Conservation (phyloP, 1,140 invertebrate species). For the Piezodorus guildinii region DNA sequence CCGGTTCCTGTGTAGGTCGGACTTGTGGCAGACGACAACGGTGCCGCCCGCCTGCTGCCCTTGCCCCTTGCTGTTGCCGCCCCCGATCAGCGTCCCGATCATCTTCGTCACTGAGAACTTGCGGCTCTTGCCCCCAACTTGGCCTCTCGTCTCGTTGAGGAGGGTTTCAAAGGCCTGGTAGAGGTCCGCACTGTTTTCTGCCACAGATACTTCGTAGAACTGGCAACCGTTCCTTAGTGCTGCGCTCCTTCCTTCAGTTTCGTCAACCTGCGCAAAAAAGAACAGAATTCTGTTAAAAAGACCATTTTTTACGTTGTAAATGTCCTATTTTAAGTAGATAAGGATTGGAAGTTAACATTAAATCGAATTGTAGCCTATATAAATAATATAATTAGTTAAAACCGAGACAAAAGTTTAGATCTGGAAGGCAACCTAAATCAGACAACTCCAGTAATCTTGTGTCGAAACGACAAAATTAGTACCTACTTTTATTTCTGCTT, state of each 20-base stretch:
- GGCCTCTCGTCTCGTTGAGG: slow-evolving; percentile 47
- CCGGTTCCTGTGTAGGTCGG: slow-evolving; percentile 42
- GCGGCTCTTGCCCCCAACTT: slow-evolving; percentile 40
- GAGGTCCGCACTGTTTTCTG: slow-evolving; percentile 57
- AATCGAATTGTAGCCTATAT: no score
- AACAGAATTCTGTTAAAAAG: background rate
- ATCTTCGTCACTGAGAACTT: slow-evolving; percentile 68
- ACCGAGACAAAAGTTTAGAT: no score
- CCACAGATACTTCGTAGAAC: slow-evolving; percentile 63
- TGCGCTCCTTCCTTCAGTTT: slow-evolving; percentile 51
- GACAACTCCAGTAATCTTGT: no score
- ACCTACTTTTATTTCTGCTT: no score
- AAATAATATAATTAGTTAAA: no score
- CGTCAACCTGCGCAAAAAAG: slow-evolving; percentile 46
- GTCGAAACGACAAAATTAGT: no score
- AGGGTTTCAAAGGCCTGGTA: slow-evolving; percentile 55
- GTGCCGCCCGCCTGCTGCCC: slow-evolving; percentile 36
- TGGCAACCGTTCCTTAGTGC: slow-evolving; percentile 52
- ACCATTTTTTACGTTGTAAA: no score
- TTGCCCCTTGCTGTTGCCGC: slow-evolving; percentile 36
- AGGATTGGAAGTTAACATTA: no score
- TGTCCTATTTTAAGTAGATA: no score
- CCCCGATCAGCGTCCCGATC: slow-evolving; percentile 56
- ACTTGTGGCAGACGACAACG: slow-evolving; percentile 43
- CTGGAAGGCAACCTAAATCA: no score